Percentiles rank a stretch among this genome's conserved stretches.
Evolutionary conservation across 2,797 vertebrate species (phyloP).

Genomic region (Enteromius treurensis): DNA sequence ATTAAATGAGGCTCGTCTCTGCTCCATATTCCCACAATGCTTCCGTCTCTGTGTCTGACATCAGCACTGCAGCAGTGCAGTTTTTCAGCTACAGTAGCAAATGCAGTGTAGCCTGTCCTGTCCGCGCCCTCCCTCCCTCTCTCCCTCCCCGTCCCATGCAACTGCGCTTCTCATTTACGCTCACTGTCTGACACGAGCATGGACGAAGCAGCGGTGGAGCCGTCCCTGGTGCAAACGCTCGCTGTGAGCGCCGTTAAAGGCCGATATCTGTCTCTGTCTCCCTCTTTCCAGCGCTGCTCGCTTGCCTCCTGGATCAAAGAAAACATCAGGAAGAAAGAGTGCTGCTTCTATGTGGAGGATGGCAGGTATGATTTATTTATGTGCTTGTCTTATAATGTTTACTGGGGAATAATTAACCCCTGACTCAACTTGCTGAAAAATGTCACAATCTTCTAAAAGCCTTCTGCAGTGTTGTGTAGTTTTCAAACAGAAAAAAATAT

Average conservation of each 20-base stretch:
- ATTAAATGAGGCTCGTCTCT: background rate
- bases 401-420: background rate
- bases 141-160: background rate
- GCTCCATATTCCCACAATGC: conserved; percentile 1
- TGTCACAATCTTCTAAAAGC: no score
- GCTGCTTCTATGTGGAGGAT: conserved; percentile 78
- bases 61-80: conserved; percentile 65
- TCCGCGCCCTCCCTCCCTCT: background rate
- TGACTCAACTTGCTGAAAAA: no score
- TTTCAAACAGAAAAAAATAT: no score
- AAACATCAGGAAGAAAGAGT: conserved; percentile 88
- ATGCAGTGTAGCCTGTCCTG: background rate
- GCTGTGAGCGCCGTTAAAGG: conserved; percentile 24
- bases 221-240: conserved; percentile 35
- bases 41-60: conserved; percentile 60
- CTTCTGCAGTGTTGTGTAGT: no score
- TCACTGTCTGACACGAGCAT: conserved; percentile 18
- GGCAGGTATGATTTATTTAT: conserved; percentile 65
- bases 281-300: conserved; percentile 68
- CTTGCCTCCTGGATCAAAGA: conserved; percentile 82
- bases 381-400: background rate
- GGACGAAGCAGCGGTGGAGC: conserved; percentile 27
- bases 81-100: background rate
- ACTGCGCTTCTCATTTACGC: background rate
- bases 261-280: conserved; percentile 60